Percentiles rank a stretch among this genome's conserved stretches.
phyloP scores from a whole-genome alignment of 2,113 vertebrate species.

The Malurus cyaneus region DNA sequence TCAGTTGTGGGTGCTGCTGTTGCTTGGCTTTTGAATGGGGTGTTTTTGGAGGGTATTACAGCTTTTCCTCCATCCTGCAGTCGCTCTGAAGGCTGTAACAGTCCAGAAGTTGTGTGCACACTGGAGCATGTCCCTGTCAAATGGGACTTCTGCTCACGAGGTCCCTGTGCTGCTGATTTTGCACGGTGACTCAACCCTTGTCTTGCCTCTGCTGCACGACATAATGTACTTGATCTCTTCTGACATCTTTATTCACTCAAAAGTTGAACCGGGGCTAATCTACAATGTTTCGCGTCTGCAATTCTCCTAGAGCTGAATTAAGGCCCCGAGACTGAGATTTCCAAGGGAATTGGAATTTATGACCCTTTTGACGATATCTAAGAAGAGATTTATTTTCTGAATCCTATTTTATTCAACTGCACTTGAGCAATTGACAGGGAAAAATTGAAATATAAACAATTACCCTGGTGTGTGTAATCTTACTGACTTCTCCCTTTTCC shows the following conservation, averaged over 20 bases:
- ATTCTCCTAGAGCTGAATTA: background rate
- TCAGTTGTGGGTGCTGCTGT: background rate
- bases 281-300: background rate
- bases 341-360: background rate
- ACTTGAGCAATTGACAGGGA: background rate
- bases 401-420: background rate
- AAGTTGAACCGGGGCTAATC: background rate
- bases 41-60: background rate
- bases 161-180: background rate
- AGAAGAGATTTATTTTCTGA: constrained; percentile 1
- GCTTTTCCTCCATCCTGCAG: background rate
- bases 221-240: background rate
- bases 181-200: background rate
- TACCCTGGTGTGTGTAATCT: background rate
- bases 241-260: background rate
- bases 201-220: background rate
- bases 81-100: background rate
- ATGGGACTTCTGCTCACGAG: fast-evolving
- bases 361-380: background rate
- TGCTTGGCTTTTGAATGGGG: background rate
- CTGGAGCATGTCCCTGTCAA: background rate
- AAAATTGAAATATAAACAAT: constrained; percentile 18
- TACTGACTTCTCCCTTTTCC: background rate
- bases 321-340: background rate
- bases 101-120: background rate